Evolutionary conservation across 2,797 vertebrate genomes (phyloP).

Genomic region (Caiman crocodilus): DNA sequence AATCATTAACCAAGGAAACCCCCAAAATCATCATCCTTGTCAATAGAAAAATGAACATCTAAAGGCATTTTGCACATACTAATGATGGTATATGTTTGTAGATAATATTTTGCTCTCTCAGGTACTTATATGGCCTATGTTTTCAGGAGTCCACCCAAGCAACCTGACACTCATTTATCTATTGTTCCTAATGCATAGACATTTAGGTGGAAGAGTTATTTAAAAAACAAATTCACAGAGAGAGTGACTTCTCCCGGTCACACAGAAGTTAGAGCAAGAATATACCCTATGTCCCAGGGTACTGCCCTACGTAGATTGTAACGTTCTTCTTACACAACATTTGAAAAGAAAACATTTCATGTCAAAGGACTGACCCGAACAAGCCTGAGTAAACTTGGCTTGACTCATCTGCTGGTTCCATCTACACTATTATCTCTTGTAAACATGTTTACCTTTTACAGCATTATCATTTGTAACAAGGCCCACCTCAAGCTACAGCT

Average conservation of each 20-base stretch:
- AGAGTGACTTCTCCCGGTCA: not conserved
- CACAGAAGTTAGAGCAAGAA: not conserved
- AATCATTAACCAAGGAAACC: no score
- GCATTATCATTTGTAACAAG: fast-evolving
- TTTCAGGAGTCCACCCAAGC: constrained; percentile 31
- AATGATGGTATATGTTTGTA: no score
- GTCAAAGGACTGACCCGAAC: not conserved
- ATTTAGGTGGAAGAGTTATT: not conserved
- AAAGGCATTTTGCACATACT: no score
- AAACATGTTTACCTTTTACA: not conserved
- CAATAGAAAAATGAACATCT: no score
- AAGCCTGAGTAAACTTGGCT: not conserved
- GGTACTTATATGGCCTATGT: no score
- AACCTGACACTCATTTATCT: constrained; percentile 21
- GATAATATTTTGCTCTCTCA: no score
- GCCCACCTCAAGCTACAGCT: not conserved
- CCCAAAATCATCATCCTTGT: no score
- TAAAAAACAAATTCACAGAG: not conserved
- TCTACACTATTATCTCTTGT: no score
- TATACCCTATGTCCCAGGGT: not conserved
- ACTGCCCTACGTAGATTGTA: not conserved
- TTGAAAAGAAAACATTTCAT: not conserved
- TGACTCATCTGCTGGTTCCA: no score
- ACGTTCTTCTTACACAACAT: not conserved
- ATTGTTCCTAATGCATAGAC: constrained; percentile 13